phyloP scores from a whole-genome alignment of 2,888 invertebrate species.

The Patella depressa region DNA sequence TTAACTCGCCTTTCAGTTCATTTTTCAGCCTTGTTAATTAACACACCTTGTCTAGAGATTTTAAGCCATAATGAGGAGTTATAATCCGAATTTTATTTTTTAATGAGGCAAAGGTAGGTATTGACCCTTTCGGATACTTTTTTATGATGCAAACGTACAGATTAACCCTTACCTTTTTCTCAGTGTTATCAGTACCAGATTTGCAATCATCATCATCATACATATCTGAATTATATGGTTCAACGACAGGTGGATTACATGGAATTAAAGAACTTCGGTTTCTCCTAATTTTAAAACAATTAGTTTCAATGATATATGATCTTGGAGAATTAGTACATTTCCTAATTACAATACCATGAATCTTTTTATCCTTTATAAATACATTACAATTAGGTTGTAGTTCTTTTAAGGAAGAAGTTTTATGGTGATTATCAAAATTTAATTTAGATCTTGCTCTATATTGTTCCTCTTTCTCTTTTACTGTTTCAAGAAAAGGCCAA shows the following conservation, averaged over 20 bases:
- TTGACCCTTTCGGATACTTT: too few relatives aligned
- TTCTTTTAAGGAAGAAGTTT: too few relatives aligned
- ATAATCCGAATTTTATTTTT: too few relatives aligned
- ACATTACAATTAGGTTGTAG: background rate
- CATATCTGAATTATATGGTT: background rate
- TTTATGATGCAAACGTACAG: too few relatives aligned
- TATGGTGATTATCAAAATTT: background rate
- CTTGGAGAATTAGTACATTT: background rate
- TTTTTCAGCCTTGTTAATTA: too few relatives aligned
- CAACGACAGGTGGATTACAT: background rate
- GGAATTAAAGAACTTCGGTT: background rate
- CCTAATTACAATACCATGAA: background rate
- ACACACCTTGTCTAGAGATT: too few relatives aligned
- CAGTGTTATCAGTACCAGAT: background rate
- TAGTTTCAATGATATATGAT: background rate
- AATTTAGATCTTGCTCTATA: background rate
- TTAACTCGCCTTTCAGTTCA: too few relatives aligned
- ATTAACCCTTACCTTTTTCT: too few relatives aligned
- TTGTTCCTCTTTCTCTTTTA: background rate
- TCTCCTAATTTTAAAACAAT: background rate
- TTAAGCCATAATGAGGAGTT: too few relatives aligned
- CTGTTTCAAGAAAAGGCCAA: conserved; percentile 22
- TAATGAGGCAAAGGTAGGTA: too few relatives aligned
- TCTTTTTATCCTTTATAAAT: background rate
- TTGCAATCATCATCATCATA: background rate